Evolutionary conservation across 2,888 invertebrate species (phyloP).

Genomic region (Sminthurinus aureus): DNA sequence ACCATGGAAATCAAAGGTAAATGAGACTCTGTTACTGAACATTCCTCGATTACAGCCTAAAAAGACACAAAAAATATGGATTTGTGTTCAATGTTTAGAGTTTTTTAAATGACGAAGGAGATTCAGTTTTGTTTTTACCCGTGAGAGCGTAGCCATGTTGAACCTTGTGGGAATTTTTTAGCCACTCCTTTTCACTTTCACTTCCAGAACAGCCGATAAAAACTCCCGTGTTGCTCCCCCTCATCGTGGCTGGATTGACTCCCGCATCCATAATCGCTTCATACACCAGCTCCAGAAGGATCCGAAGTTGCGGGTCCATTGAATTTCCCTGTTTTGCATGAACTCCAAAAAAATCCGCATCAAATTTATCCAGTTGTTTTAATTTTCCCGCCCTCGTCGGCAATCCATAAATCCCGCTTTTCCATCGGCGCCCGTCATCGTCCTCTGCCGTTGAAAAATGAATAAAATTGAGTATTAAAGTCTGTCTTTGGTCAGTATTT

Average conservation of each 20-base stretch:
- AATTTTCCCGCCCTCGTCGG: background rate
- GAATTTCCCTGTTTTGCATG: background rate
- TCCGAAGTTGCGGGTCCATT: background rate
- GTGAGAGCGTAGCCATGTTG: background rate
- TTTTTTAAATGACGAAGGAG: too few species aligned
- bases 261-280: background rate
- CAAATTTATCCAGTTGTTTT: background rate
- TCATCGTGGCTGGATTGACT: slow-evolving; percentile 17
- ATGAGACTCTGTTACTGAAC: background rate
- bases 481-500: too few species aligned
- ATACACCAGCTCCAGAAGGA: background rate
- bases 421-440: too few species aligned
- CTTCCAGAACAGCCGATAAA: slow-evolving; percentile 11
- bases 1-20: background rate
- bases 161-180: background rate
- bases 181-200: slow-evolving; percentile 21
- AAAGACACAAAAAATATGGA: too few species aligned
- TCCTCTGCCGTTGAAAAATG: too few species aligned
- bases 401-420: too few species aligned
- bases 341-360: background rate
- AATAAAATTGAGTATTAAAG: too few species aligned
- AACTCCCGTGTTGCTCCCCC: slow-evolving; percentile 22
- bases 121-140: background rate
- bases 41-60: too few species aligned
- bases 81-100: too few species aligned